A percentile compares a stretch with the other conserved stretches of the same genome.
phyloP scores from a whole-genome alignment of 1,140 invertebrate genomes.

The Telenomus remus region DNA sequence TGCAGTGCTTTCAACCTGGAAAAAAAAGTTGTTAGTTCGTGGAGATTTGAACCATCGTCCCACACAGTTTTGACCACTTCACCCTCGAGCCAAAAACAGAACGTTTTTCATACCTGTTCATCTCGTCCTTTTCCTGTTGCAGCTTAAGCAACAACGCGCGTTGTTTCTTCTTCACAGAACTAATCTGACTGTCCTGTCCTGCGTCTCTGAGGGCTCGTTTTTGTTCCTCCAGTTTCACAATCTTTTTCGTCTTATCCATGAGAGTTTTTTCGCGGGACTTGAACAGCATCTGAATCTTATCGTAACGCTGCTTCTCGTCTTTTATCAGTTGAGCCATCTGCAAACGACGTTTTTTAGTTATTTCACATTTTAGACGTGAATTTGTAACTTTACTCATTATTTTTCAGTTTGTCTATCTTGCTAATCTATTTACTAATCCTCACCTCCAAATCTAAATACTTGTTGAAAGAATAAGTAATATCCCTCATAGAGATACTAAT shows the following conservation, averaged over 20 bases:
- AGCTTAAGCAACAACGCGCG: slow-evolving; percentile 74
- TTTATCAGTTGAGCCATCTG: slow-evolving; percentile 73
- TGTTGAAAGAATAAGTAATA: slow-evolving; percentile 73
- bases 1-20: slow-evolving; percentile 71
- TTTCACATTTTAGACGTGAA: too few relatives aligned
- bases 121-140: slow-evolving; percentile 77
- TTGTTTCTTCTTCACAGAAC: slow-evolving; percentile 77
- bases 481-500: slow-evolving; percentile 73
- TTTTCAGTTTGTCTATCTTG: not conserved
- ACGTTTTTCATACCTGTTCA: slow-evolving; percentile 75
- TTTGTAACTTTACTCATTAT: too few relatives aligned
- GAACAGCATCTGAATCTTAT: slow-evolving; percentile 75
- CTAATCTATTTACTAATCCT: slow-evolving; percentile 7
- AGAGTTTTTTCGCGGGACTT: slow-evolving; percentile 77
- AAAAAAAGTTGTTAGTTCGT: too few relatives aligned
- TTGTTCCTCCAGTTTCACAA: slow-evolving; percentile 77
- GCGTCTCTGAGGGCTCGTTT: slow-evolving; percentile 75
- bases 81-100: too few relatives aligned
- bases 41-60: too few relatives aligned
- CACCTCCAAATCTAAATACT: slow-evolving; percentile 71
- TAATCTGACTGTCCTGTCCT: slow-evolving; percentile 74
- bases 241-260: slow-evolving; percentile 78
- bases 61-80: too few relatives aligned
- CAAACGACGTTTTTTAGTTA: too few relatives aligned
- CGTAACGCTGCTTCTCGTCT: slow-evolving; percentile 72